Base-by-base conservation (phyloP, 1,140 invertebrate species). In the Heliothis virescens region DNA sequence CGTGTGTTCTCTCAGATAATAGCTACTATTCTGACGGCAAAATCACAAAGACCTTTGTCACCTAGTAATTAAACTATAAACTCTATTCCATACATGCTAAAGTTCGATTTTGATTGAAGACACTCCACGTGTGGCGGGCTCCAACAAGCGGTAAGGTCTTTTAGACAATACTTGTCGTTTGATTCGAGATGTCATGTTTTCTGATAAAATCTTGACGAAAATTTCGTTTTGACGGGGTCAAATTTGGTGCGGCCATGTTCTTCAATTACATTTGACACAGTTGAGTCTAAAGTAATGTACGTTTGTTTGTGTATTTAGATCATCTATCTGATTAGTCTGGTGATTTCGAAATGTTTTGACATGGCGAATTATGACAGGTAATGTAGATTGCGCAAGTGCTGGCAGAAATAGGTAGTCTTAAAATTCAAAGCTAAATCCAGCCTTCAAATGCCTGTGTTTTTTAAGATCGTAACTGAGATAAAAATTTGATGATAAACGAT, bases 171-270 rank as follows among this genome's bases (percentile, higher is more conserved):
- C 88, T 88, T 94, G 92, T 94, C 91, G 85, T 84, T 94, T 91
- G 91, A 93, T 92, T 93, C 88, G 47, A 89, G 86, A 90, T 91
- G 92, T 94, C 92, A 92, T 93, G 92, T 94, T 87, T 73, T 47
- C 21, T 79, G 91, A 93, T 93, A 89, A 84, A 81, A 93, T 93
- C 91, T 92, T 93, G 92, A 94, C 89, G 91, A 91, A 91, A 90
- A 90, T 87, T 93, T 89, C 84, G 85, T 80, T 90, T 84, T 92
- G 91, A 92, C 90, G 87, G 92, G 92, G 91, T 94, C 92, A 93
- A 87, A 87, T 86, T 82, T 74, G 63, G 76, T 89, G 89, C 92
- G 53, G 52, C 63, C 62, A 89, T 85, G 89, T 84, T 89, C 84
- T 90, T 89, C 89, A 88, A 94, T 94, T 93, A 90, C 85, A 87